Percentiles rank a stretch among this genome's conserved stretches.
phyloP scores from a whole-genome alignment of 2,888 invertebrate genomes.

The Plebejus melissa region DNA sequence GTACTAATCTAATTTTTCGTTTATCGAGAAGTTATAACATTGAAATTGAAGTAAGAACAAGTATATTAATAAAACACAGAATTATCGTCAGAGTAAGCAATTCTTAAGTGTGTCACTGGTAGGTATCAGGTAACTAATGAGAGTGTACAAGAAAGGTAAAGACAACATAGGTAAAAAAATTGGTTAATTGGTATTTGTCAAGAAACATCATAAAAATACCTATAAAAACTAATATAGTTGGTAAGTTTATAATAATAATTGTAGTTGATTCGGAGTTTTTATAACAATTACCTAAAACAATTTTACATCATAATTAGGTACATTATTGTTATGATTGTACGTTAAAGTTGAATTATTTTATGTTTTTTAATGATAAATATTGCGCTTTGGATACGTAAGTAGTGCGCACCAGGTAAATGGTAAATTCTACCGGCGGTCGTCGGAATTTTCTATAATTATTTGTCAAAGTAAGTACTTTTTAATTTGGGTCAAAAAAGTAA shows the following conservation, averaged over 20 bases:
- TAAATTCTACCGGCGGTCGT: slow-evolving; percentile 30
- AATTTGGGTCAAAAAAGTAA: slow-evolving; percentile 35
- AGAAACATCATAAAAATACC: not conserved
- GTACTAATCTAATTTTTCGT: not conserved
- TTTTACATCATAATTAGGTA: slow-evolving; percentile 14
- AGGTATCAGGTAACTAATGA: not conserved
- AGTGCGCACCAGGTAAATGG: slow-evolving; percentile 62
- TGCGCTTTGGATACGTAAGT: slow-evolving; percentile 56
- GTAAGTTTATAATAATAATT: slow-evolving; percentile 1
- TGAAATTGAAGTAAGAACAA: not conserved
- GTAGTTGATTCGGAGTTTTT: not conserved
- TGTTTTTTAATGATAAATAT: slow-evolving; percentile 31
- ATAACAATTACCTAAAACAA: not conserved
- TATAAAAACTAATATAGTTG: slow-evolving; percentile 9
- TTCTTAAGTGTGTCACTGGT: not conserved
- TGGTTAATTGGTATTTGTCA: not conserved
- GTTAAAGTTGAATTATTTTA: slow-evolving; percentile 29
- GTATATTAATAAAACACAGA: not conserved
- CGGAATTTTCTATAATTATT: slow-evolving; percentile 28
- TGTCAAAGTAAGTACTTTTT: slow-evolving; percentile 34
- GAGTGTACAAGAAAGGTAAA: not conserved
- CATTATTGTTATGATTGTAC: not conserved
- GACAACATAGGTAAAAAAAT: not conserved
- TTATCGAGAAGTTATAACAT: slow-evolving; percentile 7
- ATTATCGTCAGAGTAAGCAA: not conserved